A percentile compares a stretch with the other conserved stretches of the same genome.
Conservation (phyloP, 2,888 invertebrate genomes). For the Drosophila borborema region DNA sequence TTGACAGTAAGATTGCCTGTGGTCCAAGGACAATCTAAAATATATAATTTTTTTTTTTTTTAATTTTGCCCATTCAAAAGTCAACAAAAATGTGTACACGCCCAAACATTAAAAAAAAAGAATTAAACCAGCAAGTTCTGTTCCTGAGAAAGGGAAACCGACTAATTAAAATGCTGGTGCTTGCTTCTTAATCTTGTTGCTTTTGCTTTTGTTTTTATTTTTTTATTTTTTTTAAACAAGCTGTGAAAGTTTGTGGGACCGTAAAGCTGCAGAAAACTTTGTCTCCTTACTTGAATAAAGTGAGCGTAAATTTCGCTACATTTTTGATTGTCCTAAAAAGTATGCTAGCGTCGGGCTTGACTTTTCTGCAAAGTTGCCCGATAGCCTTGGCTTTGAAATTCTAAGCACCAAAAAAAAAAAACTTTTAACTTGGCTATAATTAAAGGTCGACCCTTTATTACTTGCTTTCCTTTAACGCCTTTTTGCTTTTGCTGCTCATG, state of each 20-base stretch:
- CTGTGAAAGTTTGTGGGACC: conserved; percentile 12
- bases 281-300: conserved; percentile 25
- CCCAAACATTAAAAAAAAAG: conserved; percentile 6
- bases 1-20: conserved; percentile 12
- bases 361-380: conserved; percentile 31
- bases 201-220: conserved; percentile 23
- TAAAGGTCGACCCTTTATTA: conserved; percentile 65
- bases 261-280: conserved; percentile 42
- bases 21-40: conserved; percentile 26
- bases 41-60: background rate
- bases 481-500: conserved; percentile 14
- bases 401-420: conserved; percentile 28
- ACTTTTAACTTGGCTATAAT: conserved; percentile 65
- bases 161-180: conserved; percentile 67
- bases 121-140: conserved; percentile 2
- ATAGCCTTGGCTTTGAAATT: conserved; percentile 25
- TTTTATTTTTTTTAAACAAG: conserved; percentile 13
- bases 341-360: conserved; percentile 35
- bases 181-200: conserved; percentile 26
- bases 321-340: conserved; percentile 67
- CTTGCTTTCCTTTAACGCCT: conserved; percentile 32
- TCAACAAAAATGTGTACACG: conserved; percentile 16
- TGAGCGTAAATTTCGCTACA: conserved; percentile 34
- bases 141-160: conserved; percentile 21
- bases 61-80: conserved; percentile 21